Evolutionary conservation across 2,888 invertebrate species (phyloP), one percentile per base, ranked within the genome.

Genomic region (Pandemis heparana): DNA sequence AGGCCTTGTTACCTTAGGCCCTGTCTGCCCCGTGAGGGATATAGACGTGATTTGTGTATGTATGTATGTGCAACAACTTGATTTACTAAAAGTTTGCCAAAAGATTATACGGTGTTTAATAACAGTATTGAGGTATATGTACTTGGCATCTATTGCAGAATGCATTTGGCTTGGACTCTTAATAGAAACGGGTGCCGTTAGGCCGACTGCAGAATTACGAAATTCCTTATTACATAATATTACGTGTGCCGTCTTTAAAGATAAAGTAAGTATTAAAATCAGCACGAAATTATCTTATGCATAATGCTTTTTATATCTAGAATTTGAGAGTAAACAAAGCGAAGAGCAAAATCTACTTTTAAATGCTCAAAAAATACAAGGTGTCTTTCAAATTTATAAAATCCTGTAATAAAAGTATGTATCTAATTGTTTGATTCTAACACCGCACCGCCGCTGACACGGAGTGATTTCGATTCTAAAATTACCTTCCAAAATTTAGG

Each of bases 41-140:
- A 32, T 32, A 32, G 23, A 32, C 1, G 23, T 1, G 23, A 32
- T 32, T 32, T 32, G 23, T 32, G 23, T 2, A 32, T 1, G 23
- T 32, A 32, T 32, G 23, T 32, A 32, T 32, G 4, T 32, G 23
- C 23, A 32, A 32, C 23, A 1, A 14, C 14, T 16, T 8, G 39
- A 14, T 39, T 61, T 8, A 59, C 23, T 23, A 23, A 23, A 59
- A 8, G 8, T 3, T 53, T 53, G 18, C 51, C 51, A 9, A 53
- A 53, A 9, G 7, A 53, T 53, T 53, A 18, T 53, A 53, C 53
- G 18, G 10, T 53, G 53, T 53, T 18, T 18, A 10, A 53, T 53
- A 59, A 59, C 32, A 70, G 32, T 63, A 53, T 63, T 70, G 43
- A 63, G 70, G 63, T 64, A 64, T 64, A 70, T 64, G 48, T 70